Base-by-base conservation (phyloP, 2,888 invertebrate genomes). In the Patella pellucida region DNA sequence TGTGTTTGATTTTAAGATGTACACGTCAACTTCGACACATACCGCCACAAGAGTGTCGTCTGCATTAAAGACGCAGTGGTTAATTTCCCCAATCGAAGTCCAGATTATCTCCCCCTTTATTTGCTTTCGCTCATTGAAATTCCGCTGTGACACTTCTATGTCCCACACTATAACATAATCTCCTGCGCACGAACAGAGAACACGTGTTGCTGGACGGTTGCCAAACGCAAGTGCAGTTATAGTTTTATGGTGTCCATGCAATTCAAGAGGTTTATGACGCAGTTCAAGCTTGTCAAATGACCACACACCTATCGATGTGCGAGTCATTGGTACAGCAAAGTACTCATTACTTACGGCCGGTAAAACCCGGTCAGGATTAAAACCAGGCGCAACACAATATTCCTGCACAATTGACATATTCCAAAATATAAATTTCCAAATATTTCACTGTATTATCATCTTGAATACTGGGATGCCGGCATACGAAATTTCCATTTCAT, bases 151-250 rank as follows among this genome's bases (percentile, higher is more conserved):
- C 54, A 80, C 81, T 9, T 85, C 80, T 9, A 90, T 78, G 69
- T 89, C 84, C 90, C 90, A 90, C n/a, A 88, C 83, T 74, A 90
- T 88, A 23, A 90, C 81, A 77, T 87, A 88, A 73, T 90, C 89
- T 5, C 82, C 84, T n/a, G 86, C 88, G 27, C 87, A 86, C 12
- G 88, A 88, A 71, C 87, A 87, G 14, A 90, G 80, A 12, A 85
- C 76, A 62, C 82, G 84, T 9, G 87, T 85, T 9, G 76, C 73
- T 16, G 74, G 69, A 15, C 75, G 76, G 75, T 81, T 75, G 70
- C 86, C 85, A 68, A 90, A 85, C 68, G 80, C 76, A 7, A 90
- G 77, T 12, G 87, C 83, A 52, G 81, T 84, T 16, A 89, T 81
- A 62, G 82, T 76, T 72, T 83, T 83, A 11, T 84, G 81, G 74